These are phyloP conservation scores for Phataginus tricuspis DNA, from an alignment of 2,797 vertebrate species.

Conservation along the genomic window DNA sequence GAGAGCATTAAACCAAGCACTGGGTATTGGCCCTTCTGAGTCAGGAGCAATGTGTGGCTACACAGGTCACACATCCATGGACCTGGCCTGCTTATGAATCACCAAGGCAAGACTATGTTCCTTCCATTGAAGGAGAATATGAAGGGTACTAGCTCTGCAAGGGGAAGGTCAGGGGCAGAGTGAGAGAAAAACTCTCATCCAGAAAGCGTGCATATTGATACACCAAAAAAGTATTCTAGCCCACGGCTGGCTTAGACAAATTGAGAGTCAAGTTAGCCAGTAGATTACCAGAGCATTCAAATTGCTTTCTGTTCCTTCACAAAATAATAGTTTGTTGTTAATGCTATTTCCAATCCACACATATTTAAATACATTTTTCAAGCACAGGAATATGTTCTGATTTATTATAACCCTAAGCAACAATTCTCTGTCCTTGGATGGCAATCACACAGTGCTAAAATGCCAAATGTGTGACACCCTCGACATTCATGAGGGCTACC, in stretches of 20 bases:
- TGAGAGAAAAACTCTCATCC: not conserved
- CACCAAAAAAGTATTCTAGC: not conserved
- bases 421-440: not conserved
- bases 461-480: not conserved
- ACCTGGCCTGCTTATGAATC: not conserved
- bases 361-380: not conserved
- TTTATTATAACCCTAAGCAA: not conserved
- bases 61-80: not conserved
- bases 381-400: not conserved
- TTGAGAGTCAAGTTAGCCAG: not conserved
- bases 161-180: not conserved
- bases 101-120: not conserved
- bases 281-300: not conserved
- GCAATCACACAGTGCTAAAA: not conserved
- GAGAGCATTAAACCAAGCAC: not conserved
- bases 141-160: not conserved
- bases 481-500: not conserved
- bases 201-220: not conserved
- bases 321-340: not conserved
- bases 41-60: not conserved
- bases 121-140: not conserved
- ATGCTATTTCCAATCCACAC: not conserved
- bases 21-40: not conserved
- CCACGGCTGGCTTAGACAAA: not conserved
- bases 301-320: not conserved